A percentile compares a stretch with the other conserved stretches of the same genome.
These are phyloP conservation scores for Toxotes lorentzi DNA, from an alignment of 2,797 vertebrate species.

Conservation along the genomic window DNA sequence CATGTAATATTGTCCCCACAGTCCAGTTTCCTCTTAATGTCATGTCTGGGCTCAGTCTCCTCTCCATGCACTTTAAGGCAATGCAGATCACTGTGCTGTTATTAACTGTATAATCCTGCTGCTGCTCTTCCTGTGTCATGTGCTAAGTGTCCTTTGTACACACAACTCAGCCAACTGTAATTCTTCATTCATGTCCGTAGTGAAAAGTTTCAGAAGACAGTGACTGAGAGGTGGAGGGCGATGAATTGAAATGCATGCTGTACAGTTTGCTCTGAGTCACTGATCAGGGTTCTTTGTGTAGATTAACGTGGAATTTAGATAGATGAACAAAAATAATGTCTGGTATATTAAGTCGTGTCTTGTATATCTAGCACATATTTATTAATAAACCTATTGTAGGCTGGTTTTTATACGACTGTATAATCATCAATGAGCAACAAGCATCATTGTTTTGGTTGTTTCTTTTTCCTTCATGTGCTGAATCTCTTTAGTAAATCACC, in stretches of 20 bases:
- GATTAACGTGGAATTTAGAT: conserved; percentile 26
- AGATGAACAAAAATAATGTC: conserved; percentile 38
- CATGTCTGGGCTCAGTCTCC: conserved; percentile 48
- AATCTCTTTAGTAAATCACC: conserved; percentile 34
- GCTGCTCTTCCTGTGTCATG: conserved; percentile 39
- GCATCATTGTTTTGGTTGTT: conserved; percentile 83
- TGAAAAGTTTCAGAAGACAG: neutral
- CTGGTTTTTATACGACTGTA: conserved; percentile 6
- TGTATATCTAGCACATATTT: conserved; percentile 21
- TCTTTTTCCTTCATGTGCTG: conserved; percentile 79
- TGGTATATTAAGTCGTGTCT: conserved; percentile 31
- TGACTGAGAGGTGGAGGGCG: conserved; percentile 11
- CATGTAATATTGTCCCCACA: neutral
- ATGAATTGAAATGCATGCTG: conserved; percentile 22
- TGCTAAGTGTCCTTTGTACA: conserved; percentile 29
- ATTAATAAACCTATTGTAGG: conserved; percentile 1
- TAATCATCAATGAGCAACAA: conserved; percentile 47
- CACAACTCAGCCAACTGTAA: conserved; percentile 3
- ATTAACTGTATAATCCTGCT: conserved; percentile 38
- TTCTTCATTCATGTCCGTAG: conserved; percentile 29
- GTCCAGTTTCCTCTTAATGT: neutral
- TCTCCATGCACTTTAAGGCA: conserved; percentile 83
- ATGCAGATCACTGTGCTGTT: conserved; percentile 74
- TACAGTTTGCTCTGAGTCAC: conserved; percentile 11
- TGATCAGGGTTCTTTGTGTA: conserved; percentile 10